Percentiles rank a stretch among this genome's conserved stretches.
Conservation (phyloP, 2,888 invertebrate species). For the Drosophila longiperda region DNA sequence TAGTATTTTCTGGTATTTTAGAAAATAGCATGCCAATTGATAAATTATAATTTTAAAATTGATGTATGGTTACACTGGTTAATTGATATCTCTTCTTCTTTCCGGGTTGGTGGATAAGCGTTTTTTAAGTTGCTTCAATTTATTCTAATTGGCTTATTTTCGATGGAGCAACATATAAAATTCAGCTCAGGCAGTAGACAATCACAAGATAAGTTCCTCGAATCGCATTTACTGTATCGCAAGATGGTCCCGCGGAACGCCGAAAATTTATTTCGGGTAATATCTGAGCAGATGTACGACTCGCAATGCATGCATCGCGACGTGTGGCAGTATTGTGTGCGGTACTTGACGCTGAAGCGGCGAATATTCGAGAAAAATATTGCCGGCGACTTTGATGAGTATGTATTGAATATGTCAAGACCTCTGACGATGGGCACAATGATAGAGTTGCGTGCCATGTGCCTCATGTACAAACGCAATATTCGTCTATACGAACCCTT, state of each 20-base stretch:
- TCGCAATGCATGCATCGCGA: conserved; percentile 90
- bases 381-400: conserved; percentile 87
- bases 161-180: background rate
- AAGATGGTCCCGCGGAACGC: conserved; percentile 94
- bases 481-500: conserved; percentile 89
- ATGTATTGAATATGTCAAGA: conserved; percentile 89
- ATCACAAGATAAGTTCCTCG: conserved; percentile 90
- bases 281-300: conserved; percentile 91
- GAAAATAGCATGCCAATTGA: background rate
- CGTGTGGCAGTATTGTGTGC: conserved; percentile 90
- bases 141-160: background rate
- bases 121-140: too few relatives aligned
- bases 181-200: conserved; percentile 37
- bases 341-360: conserved; percentile 88
- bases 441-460: conserved; percentile 89
- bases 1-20: background rate
- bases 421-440: conserved; percentile 89
- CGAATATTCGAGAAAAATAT: conserved; percentile 88
- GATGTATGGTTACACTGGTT: background rate
- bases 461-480: conserved; percentile 89
- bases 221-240: conserved; percentile 91
- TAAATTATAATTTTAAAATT: background rate
- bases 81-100: background rate
- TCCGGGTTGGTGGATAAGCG: background rate
- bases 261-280: conserved; percentile 93